These are phyloP conservation scores for Erpetoichthys calabaricus DNA, from an alignment of 2,797 vertebrate genomes.

Conservation along the genomic window DNA sequence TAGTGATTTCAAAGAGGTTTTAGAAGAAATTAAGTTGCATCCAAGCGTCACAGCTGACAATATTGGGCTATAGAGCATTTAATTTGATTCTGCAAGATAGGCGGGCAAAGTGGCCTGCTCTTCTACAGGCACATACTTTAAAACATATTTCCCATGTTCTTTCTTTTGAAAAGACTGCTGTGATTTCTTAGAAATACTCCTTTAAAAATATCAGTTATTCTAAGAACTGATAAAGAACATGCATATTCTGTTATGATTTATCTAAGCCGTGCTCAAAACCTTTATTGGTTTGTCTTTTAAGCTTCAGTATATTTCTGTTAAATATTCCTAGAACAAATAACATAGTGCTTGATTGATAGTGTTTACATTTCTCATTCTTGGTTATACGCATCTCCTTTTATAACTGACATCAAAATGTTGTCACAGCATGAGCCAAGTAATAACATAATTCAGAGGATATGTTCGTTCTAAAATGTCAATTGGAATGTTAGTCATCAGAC, in stretches of 20 bases:
- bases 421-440: conserved; percentile 13
- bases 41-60: conserved; percentile 11
- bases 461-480: conserved; percentile 16
- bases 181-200: too few relatives aligned
- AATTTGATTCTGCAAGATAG: conserved; percentile 18
- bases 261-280: conserved; percentile 18
- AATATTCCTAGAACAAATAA: conserved; percentile 17
- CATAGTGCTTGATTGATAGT: conserved; percentile 18
- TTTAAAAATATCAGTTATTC: too few relatives aligned
- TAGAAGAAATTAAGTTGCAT: conserved; percentile 13
- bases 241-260: conserved; percentile 16
- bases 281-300: conserved; percentile 23
- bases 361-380: conserved; percentile 25
- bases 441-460: conserved; percentile 18
- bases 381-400: conserved; percentile 21
- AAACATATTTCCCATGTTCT: not conserved
- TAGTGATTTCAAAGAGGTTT: conserved; percentile 4
- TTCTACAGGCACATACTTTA: not conserved
- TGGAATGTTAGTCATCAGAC: too few relatives aligned
- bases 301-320: conserved; percentile 18
- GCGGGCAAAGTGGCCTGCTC: not conserved
- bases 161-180: not conserved
- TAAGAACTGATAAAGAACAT: too few relatives aligned
- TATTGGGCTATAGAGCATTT: conserved; percentile 10
- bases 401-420: conserved; percentile 21